phyloP scores from a whole-genome alignment of 2,797 vertebrate species.

The Falco peregrinus region DNA sequence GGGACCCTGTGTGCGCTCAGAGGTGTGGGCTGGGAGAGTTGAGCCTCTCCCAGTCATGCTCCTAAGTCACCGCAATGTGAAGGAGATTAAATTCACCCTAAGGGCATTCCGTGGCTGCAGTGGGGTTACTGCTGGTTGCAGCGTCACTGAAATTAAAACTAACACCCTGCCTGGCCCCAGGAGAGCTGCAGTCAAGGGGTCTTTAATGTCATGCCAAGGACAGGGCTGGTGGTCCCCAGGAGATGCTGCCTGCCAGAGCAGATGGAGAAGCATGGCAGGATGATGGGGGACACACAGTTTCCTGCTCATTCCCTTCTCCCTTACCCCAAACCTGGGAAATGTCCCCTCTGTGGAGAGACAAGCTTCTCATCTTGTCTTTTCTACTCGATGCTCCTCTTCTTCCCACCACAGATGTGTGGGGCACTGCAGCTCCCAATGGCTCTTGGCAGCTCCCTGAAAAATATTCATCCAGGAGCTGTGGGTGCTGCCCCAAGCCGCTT shows the following conservation, averaged over 20 bases:
- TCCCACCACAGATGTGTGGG: not conserved
- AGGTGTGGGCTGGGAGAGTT: not conserved
- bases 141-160: not conserved
- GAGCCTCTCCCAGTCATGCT: not conserved
- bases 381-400: not conserved
- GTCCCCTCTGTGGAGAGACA: not conserved
- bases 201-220: not conserved
- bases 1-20: not conserved
- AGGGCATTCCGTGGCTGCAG: not conserved
- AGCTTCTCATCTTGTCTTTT: not conserved
- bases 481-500: not conserved
- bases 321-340: not conserved
- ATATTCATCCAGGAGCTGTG: not conserved
- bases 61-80: not conserved
- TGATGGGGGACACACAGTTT: not conserved
- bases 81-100: not conserved
- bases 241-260: not conserved
- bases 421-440: not conserved
- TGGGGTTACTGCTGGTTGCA: not conserved
- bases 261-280: fast-evolving
- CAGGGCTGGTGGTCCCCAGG: not conserved
- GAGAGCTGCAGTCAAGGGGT: not conserved
- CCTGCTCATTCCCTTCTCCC: not conserved
- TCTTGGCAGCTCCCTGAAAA: not conserved
- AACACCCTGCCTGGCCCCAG: not conserved